Conservation (phyloP, 2,888 invertebrate genomes). For the Acanthosoma haemorrhoidale region DNA sequence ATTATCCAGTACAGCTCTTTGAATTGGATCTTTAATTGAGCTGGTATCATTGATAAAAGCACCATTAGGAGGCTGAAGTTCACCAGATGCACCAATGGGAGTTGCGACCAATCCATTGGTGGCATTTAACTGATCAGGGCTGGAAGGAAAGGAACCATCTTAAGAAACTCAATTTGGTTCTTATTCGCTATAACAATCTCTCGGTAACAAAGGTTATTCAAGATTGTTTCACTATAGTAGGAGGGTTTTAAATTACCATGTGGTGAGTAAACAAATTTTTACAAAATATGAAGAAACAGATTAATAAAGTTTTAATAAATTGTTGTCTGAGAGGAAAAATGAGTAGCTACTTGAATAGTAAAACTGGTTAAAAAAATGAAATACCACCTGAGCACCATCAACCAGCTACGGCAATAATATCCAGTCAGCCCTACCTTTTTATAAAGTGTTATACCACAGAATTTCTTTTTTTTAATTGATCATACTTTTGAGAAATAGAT, state of each 20-base stretch:
- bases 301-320: neutral
- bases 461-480: no score
- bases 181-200: neutral
- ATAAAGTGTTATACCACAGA: no score
- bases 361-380: no score
- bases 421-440: no score
- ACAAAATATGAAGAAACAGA: neutral
- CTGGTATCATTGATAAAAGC: slow-evolving; percentile 22
- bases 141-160: slow-evolving; percentile 14
- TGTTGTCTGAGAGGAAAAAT: no score
- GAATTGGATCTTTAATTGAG: slow-evolving; percentile 46
- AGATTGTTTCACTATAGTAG: no score
- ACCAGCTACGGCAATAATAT: no score
- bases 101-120: slow-evolving; percentile 37
- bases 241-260: neutral
- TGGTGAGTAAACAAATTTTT: no score
- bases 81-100: slow-evolving; percentile 24
- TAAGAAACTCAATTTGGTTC: neutral
- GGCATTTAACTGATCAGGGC: slow-evolving; percentile 34
- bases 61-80: slow-evolving; percentile 14
- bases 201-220: neutral
- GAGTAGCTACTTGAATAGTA: no score
- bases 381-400: no score
- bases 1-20: slow-evolving; percentile 50
- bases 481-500: no score